Evolutionary conservation across 1,140 invertebrate species (phyloP).

Genomic region (Elysia chlorotica): DNA sequence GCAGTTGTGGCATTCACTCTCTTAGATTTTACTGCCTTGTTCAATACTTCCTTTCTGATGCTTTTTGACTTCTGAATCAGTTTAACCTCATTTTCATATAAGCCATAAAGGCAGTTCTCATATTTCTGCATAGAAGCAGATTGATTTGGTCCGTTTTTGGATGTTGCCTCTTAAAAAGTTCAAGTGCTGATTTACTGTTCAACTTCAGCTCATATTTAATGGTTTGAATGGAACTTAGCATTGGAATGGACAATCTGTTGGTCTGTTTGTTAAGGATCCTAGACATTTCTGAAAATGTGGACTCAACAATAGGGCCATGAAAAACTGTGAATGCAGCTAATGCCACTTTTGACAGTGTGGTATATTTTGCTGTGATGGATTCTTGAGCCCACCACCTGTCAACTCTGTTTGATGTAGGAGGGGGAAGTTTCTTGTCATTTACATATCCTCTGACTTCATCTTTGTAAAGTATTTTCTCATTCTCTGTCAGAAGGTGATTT

Average conservation of each 20-base stretch:
- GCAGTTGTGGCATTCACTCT: background rate
- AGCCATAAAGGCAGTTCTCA: conserved; percentile 8
- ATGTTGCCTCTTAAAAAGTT: conserved; percentile 21
- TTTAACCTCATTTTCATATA: background rate
- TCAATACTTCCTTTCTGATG: background rate
- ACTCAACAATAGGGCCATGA: conserved; percentile 32
- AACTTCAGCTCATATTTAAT: conserved; percentile 24
- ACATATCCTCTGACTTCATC: conserved; percentile 12
- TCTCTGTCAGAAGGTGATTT: conserved; percentile 9
- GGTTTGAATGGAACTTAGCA: conserved; percentile 25
- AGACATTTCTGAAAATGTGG: conserved; percentile 24
- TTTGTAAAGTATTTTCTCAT: background rate
- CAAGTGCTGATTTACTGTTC: conserved; percentile 7
- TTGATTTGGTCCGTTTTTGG: conserved; percentile 4
- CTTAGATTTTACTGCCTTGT: background rate
- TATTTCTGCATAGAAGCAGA: conserved; percentile 3
- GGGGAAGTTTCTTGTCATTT: background rate
- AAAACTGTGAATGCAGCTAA: conserved; percentile 22
- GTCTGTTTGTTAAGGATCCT: conserved; percentile 21
- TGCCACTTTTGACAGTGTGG: conserved; percentile 21
- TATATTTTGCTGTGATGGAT: conserved; percentile 3
- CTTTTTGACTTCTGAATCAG: background rate
- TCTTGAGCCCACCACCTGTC: conserved; percentile 25
- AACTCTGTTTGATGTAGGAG: background rate
- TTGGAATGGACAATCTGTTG: conserved; percentile 16